Percentiles rank a stretch among this genome's conserved stretches.
These are phyloP conservation scores for Tautogolabrus adspersus DNA, from an alignment of 2,113 vertebrate genomes.

Conservation along the genomic window DNA sequence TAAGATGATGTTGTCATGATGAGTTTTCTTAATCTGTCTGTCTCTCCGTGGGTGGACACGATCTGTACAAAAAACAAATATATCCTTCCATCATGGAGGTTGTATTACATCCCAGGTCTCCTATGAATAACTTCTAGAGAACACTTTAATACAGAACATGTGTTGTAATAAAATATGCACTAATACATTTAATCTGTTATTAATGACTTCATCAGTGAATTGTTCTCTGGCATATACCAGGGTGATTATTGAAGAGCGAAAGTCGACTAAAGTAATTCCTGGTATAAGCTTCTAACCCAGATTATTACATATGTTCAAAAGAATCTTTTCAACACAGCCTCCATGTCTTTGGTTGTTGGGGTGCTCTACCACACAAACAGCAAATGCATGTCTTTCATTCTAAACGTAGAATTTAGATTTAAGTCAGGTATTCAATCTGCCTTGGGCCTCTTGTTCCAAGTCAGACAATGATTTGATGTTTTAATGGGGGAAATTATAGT, in stretches of 20 bases:
- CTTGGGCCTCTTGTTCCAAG: too few species aligned
- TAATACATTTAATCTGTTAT: not conserved
- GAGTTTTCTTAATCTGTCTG: not conserved
- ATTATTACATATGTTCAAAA: not conserved
- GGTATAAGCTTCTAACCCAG: not conserved
- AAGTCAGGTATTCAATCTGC: too few species aligned
- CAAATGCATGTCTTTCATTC: not conserved
- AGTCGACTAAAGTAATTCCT: not conserved
- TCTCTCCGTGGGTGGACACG: not conserved
- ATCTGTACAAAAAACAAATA: not conserved
- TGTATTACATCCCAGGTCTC: not conserved
- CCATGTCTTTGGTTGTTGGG: not conserved
- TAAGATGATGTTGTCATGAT: conserved; percentile 15
- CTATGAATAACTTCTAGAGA: not conserved
- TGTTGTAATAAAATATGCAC: conserved; percentile 17
- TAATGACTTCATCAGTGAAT: conserved; percentile 20
- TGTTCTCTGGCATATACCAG: not conserved
- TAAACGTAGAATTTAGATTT: too few species aligned
- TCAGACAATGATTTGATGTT: too few species aligned
- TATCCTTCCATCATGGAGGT: not conserved
- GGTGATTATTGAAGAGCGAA: not conserved
- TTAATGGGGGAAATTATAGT: too few species aligned
- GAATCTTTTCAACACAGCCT: not conserved
- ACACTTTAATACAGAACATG: not conserved
- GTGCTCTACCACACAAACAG: too few species aligned